Evolutionary conservation across 2,797 vertebrate species (phyloP).

Genomic region (Thripadectes ignobilis): DNA sequence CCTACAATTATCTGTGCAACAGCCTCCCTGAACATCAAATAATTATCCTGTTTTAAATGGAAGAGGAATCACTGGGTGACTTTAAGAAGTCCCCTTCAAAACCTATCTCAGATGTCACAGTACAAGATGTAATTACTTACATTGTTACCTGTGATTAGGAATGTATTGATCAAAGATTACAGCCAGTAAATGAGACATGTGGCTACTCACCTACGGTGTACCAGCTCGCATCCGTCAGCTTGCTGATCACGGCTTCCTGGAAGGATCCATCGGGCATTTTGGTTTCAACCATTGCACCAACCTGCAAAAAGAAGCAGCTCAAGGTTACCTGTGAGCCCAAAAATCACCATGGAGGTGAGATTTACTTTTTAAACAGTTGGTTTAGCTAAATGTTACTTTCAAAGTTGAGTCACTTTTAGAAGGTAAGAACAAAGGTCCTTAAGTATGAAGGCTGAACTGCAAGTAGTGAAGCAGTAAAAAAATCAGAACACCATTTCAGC

Average conservation of each 20-base stretch:
- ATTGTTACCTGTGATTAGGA: not conserved
- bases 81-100: not conserved
- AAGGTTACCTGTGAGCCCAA: not conserved
- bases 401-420: not conserved
- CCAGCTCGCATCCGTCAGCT: conserved; percentile 95
- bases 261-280: conserved; percentile 87
- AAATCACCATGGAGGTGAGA: not conserved
- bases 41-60: not conserved
- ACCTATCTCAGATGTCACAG: not conserved
- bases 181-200: not conserved
- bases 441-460: not conserved
- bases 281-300: conserved; percentile 93
- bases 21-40: not conserved
- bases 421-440: not conserved
- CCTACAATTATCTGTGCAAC: not conserved
- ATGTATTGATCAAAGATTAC: not conserved
- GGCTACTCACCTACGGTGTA: conserved; percentile 91
- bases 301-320: conserved; percentile 73
- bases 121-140: not conserved
- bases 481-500: not conserved
- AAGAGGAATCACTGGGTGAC: not conserved
- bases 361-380: not conserved
- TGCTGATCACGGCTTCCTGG: conserved; percentile 90
- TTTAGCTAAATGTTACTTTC: not conserved
- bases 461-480: not conserved